Conservation (phyloP, 2,113 vertebrate genomes). For the Hydropotes inermis region DNA sequence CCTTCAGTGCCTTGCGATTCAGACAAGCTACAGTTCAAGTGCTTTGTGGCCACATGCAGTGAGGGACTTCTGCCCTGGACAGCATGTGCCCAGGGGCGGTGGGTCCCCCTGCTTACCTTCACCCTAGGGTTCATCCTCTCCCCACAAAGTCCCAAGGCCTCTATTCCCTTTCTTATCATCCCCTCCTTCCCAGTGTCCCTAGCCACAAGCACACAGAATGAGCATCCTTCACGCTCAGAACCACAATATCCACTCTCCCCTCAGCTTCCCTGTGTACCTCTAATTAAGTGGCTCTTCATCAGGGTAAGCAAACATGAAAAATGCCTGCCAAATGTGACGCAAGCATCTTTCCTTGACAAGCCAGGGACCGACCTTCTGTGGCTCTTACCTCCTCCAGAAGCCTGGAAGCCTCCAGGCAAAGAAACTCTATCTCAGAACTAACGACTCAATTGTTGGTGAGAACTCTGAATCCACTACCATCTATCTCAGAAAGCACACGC, state of each 20-base stretch:
- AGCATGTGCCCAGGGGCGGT: not conserved
- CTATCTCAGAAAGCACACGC: not conserved
- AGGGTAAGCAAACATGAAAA: not conserved
- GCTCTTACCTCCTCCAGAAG: not conserved
- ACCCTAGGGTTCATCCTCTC: not conserved
- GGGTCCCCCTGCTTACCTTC: not conserved
- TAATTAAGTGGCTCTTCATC: not conserved
- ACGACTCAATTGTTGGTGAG: not conserved
- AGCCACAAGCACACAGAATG: not conserved
- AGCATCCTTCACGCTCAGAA: not conserved
- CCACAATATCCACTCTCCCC: not conserved
- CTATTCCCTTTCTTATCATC: not conserved
- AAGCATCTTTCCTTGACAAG: not conserved
- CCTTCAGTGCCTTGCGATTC: not conserved
- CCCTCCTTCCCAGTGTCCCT: not conserved
- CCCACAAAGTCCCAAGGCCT: not conserved
- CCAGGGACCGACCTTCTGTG: not conserved
- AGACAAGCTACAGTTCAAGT: not conserved
- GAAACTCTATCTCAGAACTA: not conserved
- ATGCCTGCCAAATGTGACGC: rapidly evolving
- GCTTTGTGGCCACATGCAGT: not conserved
- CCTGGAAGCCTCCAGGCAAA: not conserved
- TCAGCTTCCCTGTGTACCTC: not conserved
- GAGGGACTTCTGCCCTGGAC: not conserved
- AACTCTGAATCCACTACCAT: not conserved